These are phyloP conservation scores for Odobenus rosmarus DNA, from an alignment of 2,113 vertebrate genomes.

Conservation along the genomic window DNA sequence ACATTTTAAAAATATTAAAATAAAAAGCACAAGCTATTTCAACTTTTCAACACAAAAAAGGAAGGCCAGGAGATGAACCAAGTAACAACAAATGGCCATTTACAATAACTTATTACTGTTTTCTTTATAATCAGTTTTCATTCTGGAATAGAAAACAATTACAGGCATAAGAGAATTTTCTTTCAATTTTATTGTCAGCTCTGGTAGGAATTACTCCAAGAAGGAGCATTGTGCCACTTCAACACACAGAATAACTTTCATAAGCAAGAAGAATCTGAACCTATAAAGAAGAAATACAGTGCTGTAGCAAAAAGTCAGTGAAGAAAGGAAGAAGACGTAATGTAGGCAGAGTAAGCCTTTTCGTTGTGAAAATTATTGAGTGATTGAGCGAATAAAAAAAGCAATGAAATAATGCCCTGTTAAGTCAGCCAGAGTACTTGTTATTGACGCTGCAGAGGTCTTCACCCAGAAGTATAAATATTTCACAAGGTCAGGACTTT, in stretches of 20 bases:
- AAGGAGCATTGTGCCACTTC: not conserved
- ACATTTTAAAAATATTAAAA: not conserved
- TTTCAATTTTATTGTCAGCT: not conserved
- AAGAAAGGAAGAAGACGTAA: not conserved
- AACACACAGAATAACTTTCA: not conserved
- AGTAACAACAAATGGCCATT: not conserved
- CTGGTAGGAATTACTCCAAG: not conserved
- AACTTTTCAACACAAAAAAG: not conserved
- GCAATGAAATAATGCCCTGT: not conserved
- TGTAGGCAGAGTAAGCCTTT: not conserved
- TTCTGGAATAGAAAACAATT: not conserved
- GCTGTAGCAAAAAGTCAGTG: not conserved
- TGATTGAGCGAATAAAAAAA: constrained; percentile 17
- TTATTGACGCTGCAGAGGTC: not conserved
- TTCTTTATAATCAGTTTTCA: not conserved
- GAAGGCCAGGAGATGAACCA: not conserved
- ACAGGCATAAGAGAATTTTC: not conserved
- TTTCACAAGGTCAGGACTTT: not conserved
- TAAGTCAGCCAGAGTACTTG: not conserved
- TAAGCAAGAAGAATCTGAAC: not conserved
- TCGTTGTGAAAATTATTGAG: not conserved
- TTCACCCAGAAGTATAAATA: not conserved
- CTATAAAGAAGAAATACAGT: not conserved
- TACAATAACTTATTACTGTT: not conserved
- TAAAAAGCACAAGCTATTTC: not conserved